Evolutionary conservation across 2,888 invertebrate genomes (phyloP).

Genomic region (Hedya salicella): DNA sequence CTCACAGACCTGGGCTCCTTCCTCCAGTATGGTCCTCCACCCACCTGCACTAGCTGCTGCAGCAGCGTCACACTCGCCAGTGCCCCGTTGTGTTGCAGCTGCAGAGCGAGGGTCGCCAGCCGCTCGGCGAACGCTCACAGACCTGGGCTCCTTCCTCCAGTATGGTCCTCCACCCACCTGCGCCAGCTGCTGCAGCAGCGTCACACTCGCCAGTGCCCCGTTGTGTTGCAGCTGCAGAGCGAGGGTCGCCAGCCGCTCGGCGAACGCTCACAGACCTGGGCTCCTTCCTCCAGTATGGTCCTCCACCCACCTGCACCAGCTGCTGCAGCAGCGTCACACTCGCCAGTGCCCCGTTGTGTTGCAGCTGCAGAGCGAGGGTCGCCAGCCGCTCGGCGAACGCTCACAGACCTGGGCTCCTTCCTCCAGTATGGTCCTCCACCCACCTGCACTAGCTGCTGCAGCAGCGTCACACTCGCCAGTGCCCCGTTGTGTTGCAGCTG

Average conservation of each 20-base stretch:
- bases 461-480: slow-evolving; percentile 87
- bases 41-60: slow-evolving; percentile 86
- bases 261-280: not conserved
- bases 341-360: slow-evolving; percentile 89
- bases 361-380: too few species aligned
- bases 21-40: too few species aligned
- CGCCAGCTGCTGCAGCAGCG: slow-evolving; percentile 82
- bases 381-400: too few species aligned
- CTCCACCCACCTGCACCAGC: too few species aligned
- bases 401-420: not conserved
- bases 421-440: slow-evolving; percentile 62
- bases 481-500: slow-evolving; percentile 89
- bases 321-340: slow-evolving; percentile 84
- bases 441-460: slow-evolving; percentile 83
- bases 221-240: slow-evolving; percentile 89
- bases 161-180: too few species aligned
- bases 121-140: not conserved
- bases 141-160: slow-evolving; percentile 71
- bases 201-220: slow-evolving; percentile 88
- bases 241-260: too few species aligned
- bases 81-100: slow-evolving; percentile 88
- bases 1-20: not conserved
- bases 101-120: too few species aligned
- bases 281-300: too few species aligned
- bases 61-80: slow-evolving; percentile 87